phyloP scores from a whole-genome alignment of 2,888 invertebrate species.

The Synanthedon tipuliformis region DNA sequence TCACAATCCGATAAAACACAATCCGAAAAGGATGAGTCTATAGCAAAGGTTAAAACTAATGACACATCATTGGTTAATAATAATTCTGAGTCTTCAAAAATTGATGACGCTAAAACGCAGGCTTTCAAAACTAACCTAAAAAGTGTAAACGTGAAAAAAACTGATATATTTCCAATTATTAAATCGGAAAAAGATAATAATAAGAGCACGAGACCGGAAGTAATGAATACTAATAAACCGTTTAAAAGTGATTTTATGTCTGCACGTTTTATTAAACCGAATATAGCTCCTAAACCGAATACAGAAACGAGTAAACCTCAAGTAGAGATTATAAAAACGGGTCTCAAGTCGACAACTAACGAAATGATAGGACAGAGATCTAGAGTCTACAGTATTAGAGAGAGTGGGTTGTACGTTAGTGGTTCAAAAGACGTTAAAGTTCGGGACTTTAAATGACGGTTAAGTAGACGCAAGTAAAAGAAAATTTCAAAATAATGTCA shows the following conservation, averaged over 20 bases:
- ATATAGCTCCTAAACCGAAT: background rate
- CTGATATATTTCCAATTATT: no score
- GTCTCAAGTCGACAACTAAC: constrained; percentile 33
- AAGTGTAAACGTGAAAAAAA: no score
- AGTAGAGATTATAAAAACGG: constrained; percentile 70
- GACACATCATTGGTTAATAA: no score
- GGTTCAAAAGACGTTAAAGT: constrained; percentile 16
- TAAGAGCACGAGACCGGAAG: no score
- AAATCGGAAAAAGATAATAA: no score
- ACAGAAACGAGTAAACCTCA: constrained; percentile 20
- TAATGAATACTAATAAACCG: no score
- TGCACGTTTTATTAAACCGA: background rate
- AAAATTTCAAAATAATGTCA: no score
- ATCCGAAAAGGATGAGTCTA: background rate
- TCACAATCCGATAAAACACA: no score
- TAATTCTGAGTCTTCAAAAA: no score
- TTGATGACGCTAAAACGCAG: no score
- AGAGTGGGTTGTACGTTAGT: constrained; percentile 16
- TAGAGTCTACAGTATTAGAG: constrained; percentile 21
- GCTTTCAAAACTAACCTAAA: no score
- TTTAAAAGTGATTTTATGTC: background rate
- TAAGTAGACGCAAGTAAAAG: background rate
- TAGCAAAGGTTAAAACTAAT: background rate
- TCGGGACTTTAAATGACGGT: constrained; percentile 14
- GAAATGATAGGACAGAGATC: constrained; percentile 46